phyloP scores from a whole-genome alignment of 2,113 vertebrate species.

The Otocyon megalotis region DNA sequence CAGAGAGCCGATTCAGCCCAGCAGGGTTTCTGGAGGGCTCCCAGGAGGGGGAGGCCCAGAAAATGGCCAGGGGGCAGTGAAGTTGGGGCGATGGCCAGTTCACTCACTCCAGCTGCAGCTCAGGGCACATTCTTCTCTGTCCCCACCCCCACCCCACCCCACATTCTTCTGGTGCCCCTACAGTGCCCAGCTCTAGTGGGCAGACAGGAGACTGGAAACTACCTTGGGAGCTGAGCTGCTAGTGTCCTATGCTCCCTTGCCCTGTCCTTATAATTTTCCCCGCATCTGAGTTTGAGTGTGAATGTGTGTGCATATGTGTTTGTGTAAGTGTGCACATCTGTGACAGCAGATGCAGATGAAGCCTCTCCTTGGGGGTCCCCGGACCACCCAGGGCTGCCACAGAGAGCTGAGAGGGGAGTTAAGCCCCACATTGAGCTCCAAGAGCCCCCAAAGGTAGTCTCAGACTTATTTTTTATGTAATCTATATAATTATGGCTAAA shows the following conservation, averaged over 20 bases:
- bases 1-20: slow-evolving; percentile 72
- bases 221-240: not conserved
- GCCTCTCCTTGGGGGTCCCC: not conserved
- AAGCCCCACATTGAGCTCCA: not conserved
- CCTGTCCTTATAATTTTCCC: not conserved
- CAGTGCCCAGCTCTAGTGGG: not conserved
- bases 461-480: not conserved
- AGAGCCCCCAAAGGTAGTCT: not conserved
- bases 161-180: not conserved
- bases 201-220: not conserved
- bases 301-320: not conserved
- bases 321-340: not conserved
- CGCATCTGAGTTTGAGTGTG: not conserved
- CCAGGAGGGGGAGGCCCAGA: slow-evolving; percentile 51
- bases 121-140: not conserved
- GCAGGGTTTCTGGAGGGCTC: slow-evolving; percentile 64
- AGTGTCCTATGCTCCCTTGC: not conserved
- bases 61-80: not conserved
- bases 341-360: not conserved
- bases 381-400: too few species aligned
- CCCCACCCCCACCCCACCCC: not conserved
- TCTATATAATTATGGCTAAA: not conserved
- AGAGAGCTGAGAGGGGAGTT: not conserved
- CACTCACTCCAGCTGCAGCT: slow-evolving; percentile 60
- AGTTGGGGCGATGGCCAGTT: slow-evolving; percentile 16